Evolutionary conservation across 1,140 invertebrate genomes (phyloP).

Genomic region (Drosophila nebulosa): DNA sequence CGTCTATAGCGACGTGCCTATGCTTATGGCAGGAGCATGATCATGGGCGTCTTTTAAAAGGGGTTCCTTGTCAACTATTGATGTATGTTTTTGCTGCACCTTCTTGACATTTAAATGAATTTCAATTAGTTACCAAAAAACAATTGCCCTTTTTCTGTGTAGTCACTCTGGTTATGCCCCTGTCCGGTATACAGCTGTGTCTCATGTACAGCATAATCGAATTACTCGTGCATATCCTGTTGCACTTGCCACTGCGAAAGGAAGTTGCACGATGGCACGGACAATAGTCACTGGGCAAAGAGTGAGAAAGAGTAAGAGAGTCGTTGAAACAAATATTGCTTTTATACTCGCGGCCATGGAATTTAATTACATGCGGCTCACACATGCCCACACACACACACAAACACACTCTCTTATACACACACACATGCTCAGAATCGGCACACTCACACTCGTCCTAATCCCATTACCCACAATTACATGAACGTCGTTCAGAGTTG

Average conservation of each 20-base stretch:
- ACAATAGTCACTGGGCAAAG: conserved; percentile 19
- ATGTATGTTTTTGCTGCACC: no score
- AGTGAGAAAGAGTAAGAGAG: not conserved
- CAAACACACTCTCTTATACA: conserved; percentile 9
- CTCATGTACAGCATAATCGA: conserved; percentile 53
- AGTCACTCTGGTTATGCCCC: not conserved
- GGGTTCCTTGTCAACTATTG: no score
- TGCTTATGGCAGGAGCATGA: no score
- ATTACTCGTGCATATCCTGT: conserved; percentile 64
- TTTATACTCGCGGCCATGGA: conserved; percentile 66
- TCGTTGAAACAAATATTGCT: conserved; percentile 68
- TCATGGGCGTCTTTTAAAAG: no score
- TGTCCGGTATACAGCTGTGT: not conserved
- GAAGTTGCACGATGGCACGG: conserved; percentile 33
- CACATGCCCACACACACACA: conserved; percentile 12
- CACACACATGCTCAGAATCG: not conserved
- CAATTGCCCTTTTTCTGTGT: no score
- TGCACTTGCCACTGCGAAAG: conserved; percentile 43
- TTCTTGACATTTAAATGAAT: no score
- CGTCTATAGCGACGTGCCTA: no score
- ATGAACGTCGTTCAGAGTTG: conserved; percentile 38
- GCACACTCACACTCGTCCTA: conserved; percentile 6
- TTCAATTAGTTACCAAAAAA: not conserved
- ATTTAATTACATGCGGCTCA: conserved; percentile 69
- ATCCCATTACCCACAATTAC: conserved; percentile 22